Base-by-base conservation (phyloP, 2,888 invertebrate species). In the Lapara coniferarum region DNA sequence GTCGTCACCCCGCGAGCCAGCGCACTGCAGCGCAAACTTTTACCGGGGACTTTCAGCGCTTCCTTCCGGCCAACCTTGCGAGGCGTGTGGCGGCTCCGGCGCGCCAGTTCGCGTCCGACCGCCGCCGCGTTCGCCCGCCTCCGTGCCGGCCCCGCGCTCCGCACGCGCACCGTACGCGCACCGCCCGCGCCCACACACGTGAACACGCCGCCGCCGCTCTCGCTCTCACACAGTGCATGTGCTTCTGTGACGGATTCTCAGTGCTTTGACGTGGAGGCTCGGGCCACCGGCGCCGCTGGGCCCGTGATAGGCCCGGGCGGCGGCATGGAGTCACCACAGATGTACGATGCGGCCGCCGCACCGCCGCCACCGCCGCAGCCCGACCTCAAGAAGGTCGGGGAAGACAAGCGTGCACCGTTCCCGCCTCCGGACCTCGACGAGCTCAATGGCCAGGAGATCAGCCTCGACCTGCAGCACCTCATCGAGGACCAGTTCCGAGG, bases 401-500 rank as follows among this genome's bases (percentile, higher is more conserved):
- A 96, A 75, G 96, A 96, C 78, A 95, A 95, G 81, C 94, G 97
- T 81, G 94, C 96, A 80, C 95, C 97, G 71, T 97, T 96, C 89
- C 96, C 96, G 73, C 97, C 97, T 71, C 96, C 96, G 72, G 98
- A 98, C 85, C 92, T 98, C 73, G 97, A 97, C 85, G 98, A 98
- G 88, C 95, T 98, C 82, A 98, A 98, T 88, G 97, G 97, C 71
- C 97, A 98, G 77, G 98, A 98, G 91, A 98, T 98, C 87, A 97
- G 98, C 75, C 94, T 98, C 84, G 98, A 98, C 85, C 94, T 98
- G 76, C 98, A 98, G 85, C 97, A 97, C 89, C 95, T 98, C 81
- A 98, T 98, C 85, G 98, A 98, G 92, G 98, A 98, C 88, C 97
- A 98, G 92, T 98, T 98, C 92, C 96, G 96, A 81, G 97, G 98